These are phyloP conservation scores for Siniperca obscura DNA, from an alignment of 2,797 vertebrate genomes.

Conservation along the genomic window DNA sequence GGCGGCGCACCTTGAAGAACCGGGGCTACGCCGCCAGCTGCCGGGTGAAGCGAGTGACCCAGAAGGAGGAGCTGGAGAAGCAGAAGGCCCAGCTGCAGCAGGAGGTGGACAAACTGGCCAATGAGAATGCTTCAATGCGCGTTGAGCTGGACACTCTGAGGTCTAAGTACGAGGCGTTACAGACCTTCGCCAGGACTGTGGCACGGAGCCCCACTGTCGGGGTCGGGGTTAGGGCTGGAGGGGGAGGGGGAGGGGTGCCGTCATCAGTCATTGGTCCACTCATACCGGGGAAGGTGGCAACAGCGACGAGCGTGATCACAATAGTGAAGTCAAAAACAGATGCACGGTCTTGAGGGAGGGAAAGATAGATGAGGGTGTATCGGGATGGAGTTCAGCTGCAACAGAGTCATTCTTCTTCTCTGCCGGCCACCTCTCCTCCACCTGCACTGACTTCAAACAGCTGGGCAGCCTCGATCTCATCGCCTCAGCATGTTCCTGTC, in stretches of 20 bases:
- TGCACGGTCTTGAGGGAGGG: slow-evolving; percentile 92
- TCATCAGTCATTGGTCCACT: slow-evolving; percentile 92
- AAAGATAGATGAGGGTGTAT: slow-evolving; percentile 46
- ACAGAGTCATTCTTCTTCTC: slow-evolving; percentile 54
- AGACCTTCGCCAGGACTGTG: slow-evolving; percentile 98
- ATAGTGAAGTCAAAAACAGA: slow-evolving; percentile 99
- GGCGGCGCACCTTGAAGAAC: slow-evolving; percentile 97
- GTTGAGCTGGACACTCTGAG: slow-evolving; percentile 96
- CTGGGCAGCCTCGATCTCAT: slow-evolving; percentile 31
- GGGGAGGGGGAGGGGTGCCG: slow-evolving; percentile 88
- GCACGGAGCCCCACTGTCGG: slow-evolving; percentile 92
- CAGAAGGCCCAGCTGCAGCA: slow-evolving; percentile 98
- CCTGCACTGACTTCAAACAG: slow-evolving; percentile 65
- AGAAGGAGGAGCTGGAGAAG: slow-evolving; percentile 98
- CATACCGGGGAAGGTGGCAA: slow-evolving; percentile 93
- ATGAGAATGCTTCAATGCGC: slow-evolving; percentile 96
- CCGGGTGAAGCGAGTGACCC: slow-evolving; percentile 96
- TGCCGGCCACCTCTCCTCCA: slow-evolving; percentile 63
- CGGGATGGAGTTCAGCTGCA: slow-evolving; percentile 75
- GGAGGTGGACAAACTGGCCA: slow-evolving; percentile 98
- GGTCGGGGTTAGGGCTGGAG: slow-evolving; percentile 90
- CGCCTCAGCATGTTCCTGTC: slow-evolving; percentile 37
- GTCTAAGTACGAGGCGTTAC: slow-evolving; percentile 98
- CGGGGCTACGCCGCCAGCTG: slow-evolving; percentile 98
- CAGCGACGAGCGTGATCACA: slow-evolving; percentile 96